Base-by-base conservation (phyloP, 2,113 vertebrate genomes). In the Dromiciops gliroides region DNA sequence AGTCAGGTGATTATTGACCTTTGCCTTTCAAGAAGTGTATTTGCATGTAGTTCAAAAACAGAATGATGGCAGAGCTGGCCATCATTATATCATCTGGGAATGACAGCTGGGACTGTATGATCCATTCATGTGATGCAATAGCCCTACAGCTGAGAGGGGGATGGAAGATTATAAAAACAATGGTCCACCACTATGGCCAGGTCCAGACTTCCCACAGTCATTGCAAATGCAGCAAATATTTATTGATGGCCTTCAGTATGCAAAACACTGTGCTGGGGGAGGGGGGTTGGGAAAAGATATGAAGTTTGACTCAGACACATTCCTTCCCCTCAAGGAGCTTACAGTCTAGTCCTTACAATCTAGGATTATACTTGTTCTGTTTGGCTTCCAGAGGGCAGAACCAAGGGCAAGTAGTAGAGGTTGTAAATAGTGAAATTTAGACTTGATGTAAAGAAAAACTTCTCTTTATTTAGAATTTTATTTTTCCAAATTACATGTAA, bases 81-180 rank as follows among this genome's bases (percentile, higher is more conserved):
- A 0, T 56, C 26, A 8, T 0, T 0, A 16, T 56, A 83, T 60
- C 96, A 95, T 95, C 92, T 96, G 96, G 94, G 90, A 90, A 48
- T 0, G 0, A 60, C 22, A 90, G 89, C 89, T 94, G 94, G 93
- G 94, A 93, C 53, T 67, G 90, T 60, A 90, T 95, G 95, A 93
- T 14, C 24, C 96, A 95, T 96, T 95, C 95, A 96, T 97, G 92
- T 97, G 96, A 94, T 96, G 94, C 96, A 90, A 97, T 95, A 94
- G 96, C 95, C 51, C 89, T 89, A n/a, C 3, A 94, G 90, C 95
- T 95, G 60, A 51, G 92, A 92, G 60, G 89, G 96, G 23, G 75
- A 95, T 92, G 96, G 94, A 89, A 89, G 0, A 16, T 93, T 91
- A 91, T 75, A 50, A 60, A 67, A 96, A 94, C 95, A 97, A 95